Evolutionary conservation across 2,113 vertebrate genomes (phyloP).

Genomic region (Pituophis catenifer): DNA sequence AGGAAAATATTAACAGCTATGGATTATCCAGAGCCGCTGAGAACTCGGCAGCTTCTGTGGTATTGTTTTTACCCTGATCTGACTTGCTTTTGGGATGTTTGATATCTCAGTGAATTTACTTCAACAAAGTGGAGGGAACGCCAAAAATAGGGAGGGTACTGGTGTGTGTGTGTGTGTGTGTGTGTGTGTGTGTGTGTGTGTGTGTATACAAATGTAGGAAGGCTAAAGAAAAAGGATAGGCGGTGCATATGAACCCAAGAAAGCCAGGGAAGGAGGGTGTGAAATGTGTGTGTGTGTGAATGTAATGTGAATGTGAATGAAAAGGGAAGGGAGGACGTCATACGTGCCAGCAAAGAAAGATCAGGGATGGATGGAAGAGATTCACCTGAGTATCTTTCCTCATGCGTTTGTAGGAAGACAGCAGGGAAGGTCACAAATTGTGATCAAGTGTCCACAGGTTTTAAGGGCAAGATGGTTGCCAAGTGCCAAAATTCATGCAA

Average conservation of each 20-base stretch:
- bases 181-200: not conserved
- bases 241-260: too few relatives aligned
- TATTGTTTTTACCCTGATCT: slow-evolving; percentile 41
- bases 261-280: too few relatives aligned
- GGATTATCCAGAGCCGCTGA: slow-evolving; percentile 54
- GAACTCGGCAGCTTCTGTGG: slow-evolving; percentile 55
- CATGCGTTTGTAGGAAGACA: not conserved
- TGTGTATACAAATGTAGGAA: not conserved
- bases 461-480: not conserved
- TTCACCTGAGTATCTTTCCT: not conserved
- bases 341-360: not conserved
- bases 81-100: not conserved
- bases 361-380: not conserved
- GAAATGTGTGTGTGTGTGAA: not conserved
- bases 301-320: not conserved
- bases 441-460: not conserved
- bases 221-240: too few relatives aligned
- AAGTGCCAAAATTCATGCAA: not conserved
- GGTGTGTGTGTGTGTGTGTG: too few relatives aligned
- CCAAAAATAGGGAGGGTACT: not conserved
- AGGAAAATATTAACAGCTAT: slow-evolving; percentile 59
- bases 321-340: not conserved
- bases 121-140: not conserved
- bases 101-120: not conserved
- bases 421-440: not conserved